A percentile compares a stretch with the other conserved stretches of the same genome.
Evolutionary conservation across 2,113 vertebrate species (phyloP).

Genomic region (Mormyrus iriodes): DNA sequence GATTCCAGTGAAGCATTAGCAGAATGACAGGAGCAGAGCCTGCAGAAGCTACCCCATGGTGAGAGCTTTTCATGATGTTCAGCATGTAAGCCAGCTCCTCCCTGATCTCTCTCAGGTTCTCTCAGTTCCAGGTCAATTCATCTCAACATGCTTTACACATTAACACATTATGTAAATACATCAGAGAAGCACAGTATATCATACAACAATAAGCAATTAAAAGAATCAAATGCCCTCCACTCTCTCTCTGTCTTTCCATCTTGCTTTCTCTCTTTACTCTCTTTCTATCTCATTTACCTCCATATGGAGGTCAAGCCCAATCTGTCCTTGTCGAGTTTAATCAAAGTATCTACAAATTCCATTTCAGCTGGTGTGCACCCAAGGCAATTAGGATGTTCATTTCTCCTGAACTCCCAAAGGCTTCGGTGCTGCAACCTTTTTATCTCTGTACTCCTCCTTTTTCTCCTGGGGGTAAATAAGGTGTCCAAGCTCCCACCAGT

Average conservation of each 20-base stretch:
- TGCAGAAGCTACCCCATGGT: background rate
- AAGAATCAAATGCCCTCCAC: background rate
- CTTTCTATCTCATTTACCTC: conserved; percentile 5
- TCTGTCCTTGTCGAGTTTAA: conserved; percentile 65
- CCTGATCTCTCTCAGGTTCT: background rate
- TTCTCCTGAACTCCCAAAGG: background rate
- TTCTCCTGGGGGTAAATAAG: background rate
- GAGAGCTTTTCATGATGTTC: background rate
- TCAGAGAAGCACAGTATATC: background rate
- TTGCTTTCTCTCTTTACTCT: conserved; percentile 8
- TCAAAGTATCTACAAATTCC: conserved; percentile 58
- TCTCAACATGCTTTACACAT: background rate
- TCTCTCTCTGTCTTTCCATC: conserved; percentile 3
- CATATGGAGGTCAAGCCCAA: conserved; percentile 54
- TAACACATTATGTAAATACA: background rate
- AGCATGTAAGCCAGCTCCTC: background rate
- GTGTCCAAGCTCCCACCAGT: background rate
- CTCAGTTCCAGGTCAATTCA: background rate
- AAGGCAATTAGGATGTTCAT: conserved; percentile 44
- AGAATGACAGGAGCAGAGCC: background rate
- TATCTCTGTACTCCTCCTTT: background rate
- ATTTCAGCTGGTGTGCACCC: conserved; percentile 50
- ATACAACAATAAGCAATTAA: background rate
- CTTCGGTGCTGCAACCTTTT: background rate
- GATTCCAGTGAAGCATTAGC: background rate